Conservation (phyloP, 1,140 invertebrate species). For the Pygmarrhopalites habei region DNA sequence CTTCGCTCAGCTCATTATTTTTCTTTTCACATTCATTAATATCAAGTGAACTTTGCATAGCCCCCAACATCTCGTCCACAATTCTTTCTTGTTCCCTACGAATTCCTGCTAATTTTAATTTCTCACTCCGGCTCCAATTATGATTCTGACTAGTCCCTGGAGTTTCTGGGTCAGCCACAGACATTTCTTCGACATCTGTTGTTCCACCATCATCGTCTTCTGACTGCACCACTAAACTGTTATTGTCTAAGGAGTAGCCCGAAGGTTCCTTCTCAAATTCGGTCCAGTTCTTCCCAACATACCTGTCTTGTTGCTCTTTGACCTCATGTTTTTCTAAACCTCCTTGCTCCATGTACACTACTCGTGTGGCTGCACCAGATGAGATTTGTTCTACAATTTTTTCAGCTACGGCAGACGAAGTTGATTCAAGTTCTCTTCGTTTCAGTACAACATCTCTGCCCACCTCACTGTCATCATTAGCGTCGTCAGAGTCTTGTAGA, state of each 20-base stretch:
- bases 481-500: constrained; percentile 23
- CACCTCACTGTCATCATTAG: constrained; percentile 18
- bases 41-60: neutral
- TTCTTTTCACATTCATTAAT: constrained; percentile 16
- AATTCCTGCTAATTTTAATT: neutral
- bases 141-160: neutral
- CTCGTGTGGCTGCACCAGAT: constrained; percentile 1
- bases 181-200: constrained; percentile 25
- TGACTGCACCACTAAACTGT: neutral
- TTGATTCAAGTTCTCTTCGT: constrained; percentile 38
- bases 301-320: constrained; percentile 5
- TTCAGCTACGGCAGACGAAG: constrained; percentile 14
- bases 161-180: constrained; percentile 10
- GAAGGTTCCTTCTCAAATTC: constrained; percentile 8
- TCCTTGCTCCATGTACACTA: constrained; percentile 15
- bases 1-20: neutral
- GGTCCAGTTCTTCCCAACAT: constrained; percentile 10
- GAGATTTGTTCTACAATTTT: constrained; percentile 19
- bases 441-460: constrained; percentile 34
- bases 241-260: constrained; percentile 16
- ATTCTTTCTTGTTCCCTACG: constrained; percentile 14
- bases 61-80: constrained; percentile 21
- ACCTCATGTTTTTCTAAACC: neutral
- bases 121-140: neutral
- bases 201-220: constrained; percentile 21